Evolutionary conservation across 1,140 invertebrate genomes (phyloP), one percentile per base, ranked within the genome.

Genomic region (Zaprionus africanus): DNA sequence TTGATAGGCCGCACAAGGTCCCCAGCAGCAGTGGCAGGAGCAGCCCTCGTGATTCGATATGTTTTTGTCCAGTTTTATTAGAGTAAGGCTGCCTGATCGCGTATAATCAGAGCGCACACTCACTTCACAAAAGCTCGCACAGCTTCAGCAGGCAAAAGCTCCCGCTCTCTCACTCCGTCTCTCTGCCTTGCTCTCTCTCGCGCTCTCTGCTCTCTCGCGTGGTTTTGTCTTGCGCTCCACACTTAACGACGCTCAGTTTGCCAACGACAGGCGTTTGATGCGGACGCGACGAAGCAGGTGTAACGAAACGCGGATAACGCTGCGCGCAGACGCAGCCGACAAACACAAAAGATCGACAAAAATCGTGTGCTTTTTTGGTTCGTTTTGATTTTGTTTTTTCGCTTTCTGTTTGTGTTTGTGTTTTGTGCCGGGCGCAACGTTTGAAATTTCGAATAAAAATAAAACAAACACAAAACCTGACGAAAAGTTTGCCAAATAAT

Each of bases 251-350:
- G 58, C 71, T 88, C 81, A 79, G 74, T 81, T 83, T 54, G 63
- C 63, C 54, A 61, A 63, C 68, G 68, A 74, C 76, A 68, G 73
- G 62, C 79, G 69, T 54, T 81, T 72, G 57, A 78, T 81, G 64
- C 85, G 85, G 85, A 87, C 85, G 81, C 76, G 75, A 61, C 56
- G 43, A 51, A 66, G 57, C 58, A 38, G 72, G 61, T 64, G 46
- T 56, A 66, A 53, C 65, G 56, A 41, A 74, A 68, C 54, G 36
- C 38, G 54, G 66, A 53, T 46, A 67, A 64, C 56, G 67, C 61
- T 76, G 74, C 81, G 70, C 70, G 85, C 85, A 84, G 54, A 81
- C 83, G 82, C 84, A 75, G 15, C 36, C 56, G 68, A 65, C 70
- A 85, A 60, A 62, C 46, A 78, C 66, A 56, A 59, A 65, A 68